Evolutionary conservation across 2,797 vertebrate species (phyloP), one percentile per base, ranked within the genome.

Genomic region (Aldrovandia affinis): DNA sequence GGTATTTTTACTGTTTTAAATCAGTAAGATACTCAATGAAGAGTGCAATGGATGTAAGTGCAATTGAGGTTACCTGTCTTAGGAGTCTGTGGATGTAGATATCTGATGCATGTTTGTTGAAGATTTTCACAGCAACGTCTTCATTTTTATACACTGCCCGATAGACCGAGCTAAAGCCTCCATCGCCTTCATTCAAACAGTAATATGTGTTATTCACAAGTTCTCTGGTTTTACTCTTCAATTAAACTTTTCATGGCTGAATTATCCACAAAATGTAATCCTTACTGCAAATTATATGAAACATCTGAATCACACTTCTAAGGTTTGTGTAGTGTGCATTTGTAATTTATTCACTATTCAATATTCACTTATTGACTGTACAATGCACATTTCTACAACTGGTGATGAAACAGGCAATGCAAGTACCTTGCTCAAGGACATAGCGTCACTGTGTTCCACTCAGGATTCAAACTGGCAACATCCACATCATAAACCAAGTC

Each of bases 71-170:
- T 90, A 97, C 98, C 94, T 99, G 98, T 97, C 98, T 95, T 30
- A 99, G 93, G 25, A 99, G 96, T 63, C 98, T 93, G 88, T 98
- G 94, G 77, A 95, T 87, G 83, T 95, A 93, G 14, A 96, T 91
- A 39, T 94, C 91, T 14, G 98, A 98, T 0, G 97, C 97, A 20
- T 99, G 97, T 77, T 97, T 99, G 93, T 98, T 99, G 91, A 99
- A 99, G 88, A 99, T 94, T 94, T 99, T 99, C 83, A 99, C 97
- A 0, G 98, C 98, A 3, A 98, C 98, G n/a, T 99, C 97, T 92
- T 99, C 96, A 18, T 97, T 96, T 90, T 92, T 95, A 68, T 99
- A 99, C 79, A 95, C 86, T 0, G 98, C 97, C 90, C 96, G 96
- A 85, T 99, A 99, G 33, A 99, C 98, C 0, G 97, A 98, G 83